Evolutionary conservation across 2,797 vertebrate genomes (phyloP), one percentile per base, ranked within the genome.

Genomic region (Sebastes trivittatus): DNA sequence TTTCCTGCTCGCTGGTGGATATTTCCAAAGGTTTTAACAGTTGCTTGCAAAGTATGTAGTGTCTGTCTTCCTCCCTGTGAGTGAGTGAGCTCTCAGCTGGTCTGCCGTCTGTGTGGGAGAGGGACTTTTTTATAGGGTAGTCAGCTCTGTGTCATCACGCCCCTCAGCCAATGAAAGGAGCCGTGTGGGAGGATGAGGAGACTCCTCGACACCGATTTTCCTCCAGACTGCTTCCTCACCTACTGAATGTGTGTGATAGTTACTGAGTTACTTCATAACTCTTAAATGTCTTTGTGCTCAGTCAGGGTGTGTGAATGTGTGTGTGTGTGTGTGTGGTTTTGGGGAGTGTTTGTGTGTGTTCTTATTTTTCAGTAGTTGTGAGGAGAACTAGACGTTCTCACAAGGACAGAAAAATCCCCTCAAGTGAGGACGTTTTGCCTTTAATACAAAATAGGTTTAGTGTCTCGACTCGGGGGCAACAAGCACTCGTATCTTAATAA

Each of bases 61-160:
- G 66, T 82, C 60, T 49, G 64, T 66, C 63, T 46, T 59, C 49
- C 56, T 64, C 52, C 23, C 52, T 59, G 63, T 55, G 4, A 52
- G 67, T 36, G 79, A 49, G 64, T 32, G 79, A 78, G 85, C 78
- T 66, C 68, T 81, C 54, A 54, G 78, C 61, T 83, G 72, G 38
- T 90, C 85, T 93, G 87, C 77, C 1, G 20, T 23, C 81, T 79
- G 78, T 69, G 87, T 81, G 75, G 32, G 71, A 80, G 75, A 60
- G 52, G 1, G 46, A 18, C 78, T 65, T 69, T 18, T 92, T 95
- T 95, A 96, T 95, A 92, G 88, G 52, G 16, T 3, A 70, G 86
- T 38, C 80, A 64, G 7, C 87, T 78, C 71, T 14, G 76, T 94
- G 95, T 94, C 91, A 80, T 94, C 93, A 94, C 81, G 1, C 23